Conservation (phyloP, 2,888 invertebrate species). For the Apotomis turbidana region DNA sequence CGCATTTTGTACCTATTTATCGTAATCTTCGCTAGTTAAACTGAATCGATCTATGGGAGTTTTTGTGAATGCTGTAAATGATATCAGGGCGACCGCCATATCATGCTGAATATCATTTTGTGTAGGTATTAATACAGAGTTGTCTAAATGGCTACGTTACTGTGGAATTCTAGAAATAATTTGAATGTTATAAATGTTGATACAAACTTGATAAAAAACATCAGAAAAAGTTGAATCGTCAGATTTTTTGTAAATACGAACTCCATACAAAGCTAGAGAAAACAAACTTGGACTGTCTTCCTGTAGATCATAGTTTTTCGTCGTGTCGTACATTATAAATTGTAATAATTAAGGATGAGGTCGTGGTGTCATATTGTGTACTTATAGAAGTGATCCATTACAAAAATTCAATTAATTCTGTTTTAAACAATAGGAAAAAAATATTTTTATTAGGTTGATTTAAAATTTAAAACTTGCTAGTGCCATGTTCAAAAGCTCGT, state of each 20-base stretch:
- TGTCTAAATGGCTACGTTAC: neutral
- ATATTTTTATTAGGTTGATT: too few relatives aligned
- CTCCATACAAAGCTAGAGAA: conserved; percentile 7
- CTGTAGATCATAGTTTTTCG: conserved; percentile 4
- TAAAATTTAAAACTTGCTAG: too few relatives aligned
- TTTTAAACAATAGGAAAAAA: neutral
- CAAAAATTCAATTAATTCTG: neutral
- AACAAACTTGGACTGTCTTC: conserved; percentile 29
- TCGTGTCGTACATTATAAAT: neutral
- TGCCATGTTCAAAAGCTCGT: too few relatives aligned
- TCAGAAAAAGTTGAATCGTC: neutral
- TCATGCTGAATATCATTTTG: conserved; percentile 37
- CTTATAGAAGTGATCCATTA: neutral
- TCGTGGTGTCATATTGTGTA: neutral
- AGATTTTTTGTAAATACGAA: conserved; percentile 12
- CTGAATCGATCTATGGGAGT: neutral
- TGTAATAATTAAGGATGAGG: neutral
- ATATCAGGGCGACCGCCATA: conserved; percentile 10
- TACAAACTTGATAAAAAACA: neutral
- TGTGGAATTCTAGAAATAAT: neutral
- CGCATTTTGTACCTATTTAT: conserved; percentile 7
- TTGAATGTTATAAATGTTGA: neutral
- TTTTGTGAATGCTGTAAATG: neutral
- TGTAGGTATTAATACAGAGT: conserved; percentile 1
- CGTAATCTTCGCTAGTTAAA: conserved; percentile 20